Conservation (phyloP, 1,140 invertebrate genomes). For the Carcinoscorpius rotundicauda region DNA sequence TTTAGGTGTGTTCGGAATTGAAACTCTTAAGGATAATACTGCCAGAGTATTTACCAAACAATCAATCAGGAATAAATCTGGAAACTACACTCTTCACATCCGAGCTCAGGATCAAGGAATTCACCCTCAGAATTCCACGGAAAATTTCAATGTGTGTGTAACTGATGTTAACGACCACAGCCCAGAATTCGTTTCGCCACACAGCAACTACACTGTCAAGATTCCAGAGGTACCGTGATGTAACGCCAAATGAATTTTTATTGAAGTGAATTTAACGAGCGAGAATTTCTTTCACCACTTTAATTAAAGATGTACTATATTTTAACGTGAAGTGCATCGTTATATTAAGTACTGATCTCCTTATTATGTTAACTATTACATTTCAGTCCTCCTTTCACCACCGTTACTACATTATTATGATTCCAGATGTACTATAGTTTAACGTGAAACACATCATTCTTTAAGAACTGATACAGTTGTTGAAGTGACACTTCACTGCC, state of each 20-base stretch:
- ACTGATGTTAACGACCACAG: slow-evolving; percentile 84
- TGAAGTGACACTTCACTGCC: no score
- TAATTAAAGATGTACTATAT: no score
- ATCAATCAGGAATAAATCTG: slow-evolving; percentile 64
- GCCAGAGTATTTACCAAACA: slow-evolving; percentile 54
- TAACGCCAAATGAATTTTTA: no score
- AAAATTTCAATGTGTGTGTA: slow-evolving; percentile 62
- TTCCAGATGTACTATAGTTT: no score
- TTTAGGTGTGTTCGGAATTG: slow-evolving; percentile 55
- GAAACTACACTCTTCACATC: slow-evolving; percentile 67
- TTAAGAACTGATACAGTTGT: no score
- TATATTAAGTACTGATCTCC: no score
- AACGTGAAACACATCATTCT: no score
- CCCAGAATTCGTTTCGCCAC: slow-evolving; percentile 67
- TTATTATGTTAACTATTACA: no score
- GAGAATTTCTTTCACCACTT: slow-evolving; percentile 1
- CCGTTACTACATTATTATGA: no score
- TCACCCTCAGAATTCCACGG: slow-evolving; percentile 54
- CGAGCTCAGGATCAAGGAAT: slow-evolving; percentile 60
- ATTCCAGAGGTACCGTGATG: slow-evolving; percentile 55
- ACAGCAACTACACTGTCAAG: slow-evolving; percentile 72
- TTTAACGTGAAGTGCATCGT: no score
- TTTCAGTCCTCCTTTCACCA: no score
- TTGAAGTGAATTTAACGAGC: no score
- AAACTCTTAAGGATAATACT: slow-evolving; percentile 59